Evolutionary conservation across 2,113 vertebrate genomes (phyloP), one percentile per base, ranked within the genome.

Genomic region (Calypte anna): DNA sequence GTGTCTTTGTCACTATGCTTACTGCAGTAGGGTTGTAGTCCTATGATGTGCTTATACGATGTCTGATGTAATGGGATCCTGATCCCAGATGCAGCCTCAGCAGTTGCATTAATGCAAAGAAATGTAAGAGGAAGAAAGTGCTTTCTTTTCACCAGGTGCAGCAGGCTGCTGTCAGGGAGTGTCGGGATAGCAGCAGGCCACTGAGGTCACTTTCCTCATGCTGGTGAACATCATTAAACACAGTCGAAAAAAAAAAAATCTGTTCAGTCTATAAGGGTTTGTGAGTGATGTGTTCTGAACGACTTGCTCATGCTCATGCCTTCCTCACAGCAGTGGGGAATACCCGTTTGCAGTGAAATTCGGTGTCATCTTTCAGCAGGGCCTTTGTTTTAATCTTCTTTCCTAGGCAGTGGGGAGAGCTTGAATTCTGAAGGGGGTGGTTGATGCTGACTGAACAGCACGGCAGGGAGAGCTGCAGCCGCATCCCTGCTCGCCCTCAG

Each of bases 311-410:
- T 83, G 88, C 59, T 82, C 50, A 19, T 83, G 59, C 40, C 82
- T 91, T 88, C 64, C 57, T 93, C 87, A 36, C 48, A 88, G 72
- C 20, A 24, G 82, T 70, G 50, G 85, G 84, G 64, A 93, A 81
- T 74, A 74, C 44, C 48, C 10, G 2, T 88, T 73, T 90, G 82
- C 50, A 55, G 85, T 66, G 67, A 94, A 94, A 78, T 87, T 94
- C 2, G 10, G 70, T 89, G 72, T 96, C 77, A 11, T 91, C 92
- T 96, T 96, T 95, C 96, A 96, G 68, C 61, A 28, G 48, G 28
- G n/a, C 24, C 50, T 66, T 94, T 90, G 66, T 89, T 96, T 94
- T 81, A 94, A 86, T 96, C 14, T 5, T 63, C 40, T 74, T 82
- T 94, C 94, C 69, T 74, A 44, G 74, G 80, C 90, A 81, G 82